Evolutionary conservation across 2,113 vertebrate species (phyloP).

Genomic region (Xenus cinereus): DNA sequence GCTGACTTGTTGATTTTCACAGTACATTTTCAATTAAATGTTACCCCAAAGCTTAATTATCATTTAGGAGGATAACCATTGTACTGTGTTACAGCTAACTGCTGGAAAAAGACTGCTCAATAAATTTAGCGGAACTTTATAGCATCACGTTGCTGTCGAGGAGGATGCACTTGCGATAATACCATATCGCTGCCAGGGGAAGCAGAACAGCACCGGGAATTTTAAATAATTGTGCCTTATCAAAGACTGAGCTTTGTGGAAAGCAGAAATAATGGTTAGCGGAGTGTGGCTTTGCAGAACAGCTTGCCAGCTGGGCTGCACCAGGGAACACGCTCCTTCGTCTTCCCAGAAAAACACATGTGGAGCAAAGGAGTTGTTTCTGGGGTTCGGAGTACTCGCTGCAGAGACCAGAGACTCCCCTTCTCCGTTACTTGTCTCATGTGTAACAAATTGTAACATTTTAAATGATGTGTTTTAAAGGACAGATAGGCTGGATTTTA

Average conservation of each 20-base stretch:
- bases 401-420: not conserved
- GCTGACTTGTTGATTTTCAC: conserved; percentile 53
- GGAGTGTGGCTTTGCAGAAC: not conserved
- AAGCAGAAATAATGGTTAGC: conserved; percentile 16
- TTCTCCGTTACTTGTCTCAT: not conserved
- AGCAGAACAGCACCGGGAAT: not conserved
- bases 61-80: conserved; percentile 47
- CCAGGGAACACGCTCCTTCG: not conserved
- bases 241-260: not conserved
- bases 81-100: conserved; percentile 19
- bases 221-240: conserved; percentile 15
- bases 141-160: not conserved
- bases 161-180: not conserved
- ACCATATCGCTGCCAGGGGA: not conserved
- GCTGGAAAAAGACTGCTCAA: not conserved
- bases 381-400: not conserved
- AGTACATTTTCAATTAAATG: conserved; percentile 57
- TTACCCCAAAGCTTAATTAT: conserved; percentile 57
- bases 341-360: not conserved
- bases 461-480: not conserved
- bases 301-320: not conserved
- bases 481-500: not conserved
- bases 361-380: not conserved
- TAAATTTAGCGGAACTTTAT: conserved; percentile 36
- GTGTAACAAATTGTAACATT: not conserved